Evolutionary conservation across 2,113 vertebrate species (phyloP).

Genomic region (Penelope pileata): DNA sequence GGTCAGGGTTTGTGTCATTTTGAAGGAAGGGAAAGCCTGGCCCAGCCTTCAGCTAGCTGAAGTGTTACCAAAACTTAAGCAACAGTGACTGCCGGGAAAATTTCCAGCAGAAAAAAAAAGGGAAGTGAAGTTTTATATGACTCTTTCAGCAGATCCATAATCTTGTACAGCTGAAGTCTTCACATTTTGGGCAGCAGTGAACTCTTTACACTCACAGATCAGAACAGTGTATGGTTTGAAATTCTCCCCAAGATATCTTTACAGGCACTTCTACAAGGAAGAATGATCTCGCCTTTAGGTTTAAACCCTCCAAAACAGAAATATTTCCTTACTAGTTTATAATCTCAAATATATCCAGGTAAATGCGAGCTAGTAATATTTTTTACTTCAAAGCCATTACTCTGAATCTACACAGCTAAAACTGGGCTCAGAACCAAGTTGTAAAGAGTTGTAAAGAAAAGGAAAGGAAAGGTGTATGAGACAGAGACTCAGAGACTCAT

Average conservation of each 20-base stretch:
- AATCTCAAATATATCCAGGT: neutral
- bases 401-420: neutral
- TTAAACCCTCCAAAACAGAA: neutral
- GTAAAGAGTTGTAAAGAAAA: neutral
- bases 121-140: neutral
- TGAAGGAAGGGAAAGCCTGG: neutral
- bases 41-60: neutral
- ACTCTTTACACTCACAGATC: neutral
- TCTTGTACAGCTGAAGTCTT: neutral
- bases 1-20: fast-evolving
- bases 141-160: neutral
- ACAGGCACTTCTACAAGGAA: neutral
- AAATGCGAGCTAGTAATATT: neutral
- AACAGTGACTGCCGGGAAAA: neutral
- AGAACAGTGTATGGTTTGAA: neutral
- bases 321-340: neutral
- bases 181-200: neutral
- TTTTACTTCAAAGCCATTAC: neutral
- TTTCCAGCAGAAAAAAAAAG: neutral
- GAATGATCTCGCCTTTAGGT: neutral
- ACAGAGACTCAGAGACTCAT: neutral
- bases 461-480: neutral
- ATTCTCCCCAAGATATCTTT: neutral
- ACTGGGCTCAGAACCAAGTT: neutral
- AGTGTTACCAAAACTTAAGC: neutral